phyloP scores from a whole-genome alignment of 2,113 vertebrate genomes.

The Lagenorhynchus albirostris region DNA sequence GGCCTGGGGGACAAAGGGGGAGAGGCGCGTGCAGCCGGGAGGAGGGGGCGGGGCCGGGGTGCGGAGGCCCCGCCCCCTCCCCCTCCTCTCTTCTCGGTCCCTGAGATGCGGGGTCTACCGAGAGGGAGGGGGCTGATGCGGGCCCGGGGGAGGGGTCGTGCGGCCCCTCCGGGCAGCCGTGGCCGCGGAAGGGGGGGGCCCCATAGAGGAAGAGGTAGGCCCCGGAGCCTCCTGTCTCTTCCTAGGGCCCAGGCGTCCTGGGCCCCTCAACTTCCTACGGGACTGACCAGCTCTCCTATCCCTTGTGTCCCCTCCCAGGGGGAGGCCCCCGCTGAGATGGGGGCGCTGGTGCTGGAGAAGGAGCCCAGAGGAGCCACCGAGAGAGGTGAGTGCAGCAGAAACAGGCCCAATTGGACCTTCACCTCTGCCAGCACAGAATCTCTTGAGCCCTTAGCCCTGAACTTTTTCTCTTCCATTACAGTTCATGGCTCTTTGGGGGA shows the following conservation, averaged over 20 bases:
- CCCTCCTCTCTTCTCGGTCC: slow-evolving; percentile 70
- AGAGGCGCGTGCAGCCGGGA: slow-evolving; percentile 74
- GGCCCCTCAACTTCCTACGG: slow-evolving; percentile 59
- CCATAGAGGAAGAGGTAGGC: slow-evolving; percentile 71
- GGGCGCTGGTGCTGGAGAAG: slow-evolving; percentile 71
- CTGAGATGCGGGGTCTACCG: slow-evolving; percentile 74
- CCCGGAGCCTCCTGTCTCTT: slow-evolving; percentile 74
- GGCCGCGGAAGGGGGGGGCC: slow-evolving; percentile 63
- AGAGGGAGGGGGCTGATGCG: slow-evolving; percentile 73
- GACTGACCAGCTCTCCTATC: slow-evolving; percentile 56
- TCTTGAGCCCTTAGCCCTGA: not conserved
- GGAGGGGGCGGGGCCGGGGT: slow-evolving; percentile 77
- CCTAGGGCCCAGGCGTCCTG: slow-evolving; percentile 71
- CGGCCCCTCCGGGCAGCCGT: slow-evolving; percentile 66
- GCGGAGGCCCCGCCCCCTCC: slow-evolving; percentile 73
- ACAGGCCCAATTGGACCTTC: not conserved
- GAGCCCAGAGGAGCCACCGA: slow-evolving; percentile 60
- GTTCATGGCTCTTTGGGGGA: slow-evolving; percentile 70
- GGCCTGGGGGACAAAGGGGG: slow-evolving; percentile 79
- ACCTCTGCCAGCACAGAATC: not conserved
- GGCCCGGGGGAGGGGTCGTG: slow-evolving; percentile 72
- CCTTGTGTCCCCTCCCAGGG: slow-evolving; percentile 74
- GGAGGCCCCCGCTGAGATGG: slow-evolving; percentile 71
- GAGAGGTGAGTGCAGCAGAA: slow-evolving; percentile 59
- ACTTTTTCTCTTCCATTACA: slow-evolving; percentile 59